phyloP scores from a whole-genome alignment of 2,797 vertebrate species.

The Pteronotus mesoamericanus region DNA sequence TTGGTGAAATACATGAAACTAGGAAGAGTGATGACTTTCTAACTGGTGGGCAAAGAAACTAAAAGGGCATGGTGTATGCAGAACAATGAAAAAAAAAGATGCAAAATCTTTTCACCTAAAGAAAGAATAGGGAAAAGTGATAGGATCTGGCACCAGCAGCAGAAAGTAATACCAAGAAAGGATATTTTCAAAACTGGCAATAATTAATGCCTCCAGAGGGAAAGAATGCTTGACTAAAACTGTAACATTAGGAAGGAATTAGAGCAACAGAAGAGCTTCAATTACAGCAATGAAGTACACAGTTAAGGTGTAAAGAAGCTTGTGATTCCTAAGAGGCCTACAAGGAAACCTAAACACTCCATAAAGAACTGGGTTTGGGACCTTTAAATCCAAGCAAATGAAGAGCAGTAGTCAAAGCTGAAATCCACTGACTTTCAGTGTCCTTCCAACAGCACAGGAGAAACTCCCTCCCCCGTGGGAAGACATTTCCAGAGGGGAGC shows the following conservation, averaged over 20 bases:
- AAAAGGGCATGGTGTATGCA: background rate
- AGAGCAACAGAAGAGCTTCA: slow-evolving; percentile 71
- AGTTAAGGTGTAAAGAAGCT: slow-evolving; percentile 72
- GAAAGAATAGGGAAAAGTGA: background rate
- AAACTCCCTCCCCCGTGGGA: fast-evolving
- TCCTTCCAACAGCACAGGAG: slow-evolving; percentile 28
- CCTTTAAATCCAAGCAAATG: slow-evolving; percentile 77
- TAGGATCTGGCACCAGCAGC: background rate
- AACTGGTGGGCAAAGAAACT: background rate
- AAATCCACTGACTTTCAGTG: slow-evolving; percentile 67
- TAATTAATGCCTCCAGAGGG: slow-evolving; percentile 71
- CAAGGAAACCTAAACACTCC: slow-evolving; percentile 74
- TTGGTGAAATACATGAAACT: background rate
- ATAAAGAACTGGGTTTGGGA: slow-evolving; percentile 70
- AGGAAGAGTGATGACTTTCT: background rate
- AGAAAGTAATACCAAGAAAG: slow-evolving; percentile 38
- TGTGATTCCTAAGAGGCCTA: slow-evolving; percentile 69
- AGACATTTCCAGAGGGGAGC: background rate
- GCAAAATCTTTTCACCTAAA: background rate
- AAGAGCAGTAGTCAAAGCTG: slow-evolving; percentile 35
- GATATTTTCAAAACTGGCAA: slow-evolving; percentile 66
- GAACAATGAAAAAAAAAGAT: background rate
- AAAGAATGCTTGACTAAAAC: slow-evolving; percentile 72
- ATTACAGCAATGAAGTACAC: slow-evolving; percentile 71
- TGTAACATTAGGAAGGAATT: slow-evolving; percentile 75